These are phyloP conservation scores for honey bee (Apis mellifera) DNA, from an alignment of 1,140 invertebrate species.

Conservation along the genomic window Amel_HAv3.1 CM009943.2:8647001-8647500, in stretches of 20 bases:
- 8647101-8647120: not conserved
- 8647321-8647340: slow-evolving; percentile 26
- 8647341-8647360: slow-evolving; percentile 28
- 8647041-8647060: too few relatives aligned
- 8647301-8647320: slow-evolving; percentile 66
- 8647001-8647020: not conserved
- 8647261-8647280: slow-evolving; percentile 79
- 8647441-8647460: slow-evolving; percentile 64
- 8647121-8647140: not conserved
- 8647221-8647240: slow-evolving; percentile 75
- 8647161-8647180: slow-evolving; percentile 34
- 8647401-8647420: slow-evolving; percentile 75
- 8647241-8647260: slow-evolving; percentile 65
- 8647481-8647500: slow-evolving; percentile 22
- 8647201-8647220: slow-evolving; percentile 68
- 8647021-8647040: not conserved
- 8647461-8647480: slow-evolving; percentile 73
- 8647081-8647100: not conserved
- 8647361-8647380: slow-evolving; percentile 67
- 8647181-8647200: slow-evolving; percentile 77
- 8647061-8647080: not conserved
- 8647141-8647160: slow-evolving; percentile 40
- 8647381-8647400: slow-evolving; percentile 74
- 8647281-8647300: slow-evolving; percentile 73
- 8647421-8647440: slow-evolving; percentile 78